These are phyloP conservation scores for Nylanderia fulva DNA, from an alignment of 1,140 invertebrate species.

Conservation along the genomic window DNA sequence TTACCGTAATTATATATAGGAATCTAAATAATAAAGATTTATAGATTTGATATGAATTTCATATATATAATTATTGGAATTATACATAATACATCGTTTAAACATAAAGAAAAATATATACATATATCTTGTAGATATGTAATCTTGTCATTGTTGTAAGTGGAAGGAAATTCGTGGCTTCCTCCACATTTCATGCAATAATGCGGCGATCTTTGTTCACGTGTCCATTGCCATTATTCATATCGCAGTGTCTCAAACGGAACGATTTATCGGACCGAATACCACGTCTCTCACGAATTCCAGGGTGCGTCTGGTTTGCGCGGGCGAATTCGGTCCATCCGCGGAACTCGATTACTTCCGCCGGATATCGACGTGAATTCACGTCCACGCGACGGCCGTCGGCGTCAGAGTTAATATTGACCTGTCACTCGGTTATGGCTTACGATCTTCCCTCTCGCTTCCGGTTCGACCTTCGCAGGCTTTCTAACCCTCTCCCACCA, in stretches of 20 bases:
- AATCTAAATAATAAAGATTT: too few relatives aligned
- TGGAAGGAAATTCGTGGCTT: not conserved
- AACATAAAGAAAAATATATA: not conserved
- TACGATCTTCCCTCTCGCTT: constrained; percentile 69
- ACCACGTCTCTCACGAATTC: constrained; percentile 49
- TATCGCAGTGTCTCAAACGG: constrained; percentile 28
- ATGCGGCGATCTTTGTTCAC: not conserved
- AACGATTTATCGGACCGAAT: constrained; percentile 24
- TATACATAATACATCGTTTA: too few relatives aligned
- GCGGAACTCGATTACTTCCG: constrained; percentile 81
- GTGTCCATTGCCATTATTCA: not conserved
- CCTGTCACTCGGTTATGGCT: constrained; percentile 76
- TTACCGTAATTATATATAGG: too few relatives aligned
- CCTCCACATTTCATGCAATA: not conserved
- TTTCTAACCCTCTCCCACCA: constrained; percentile 33
- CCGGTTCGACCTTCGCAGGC: constrained; percentile 59
- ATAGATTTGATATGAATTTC: too few relatives aligned
- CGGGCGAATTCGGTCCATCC: constrained; percentile 49
- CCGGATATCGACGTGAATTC: constrained; percentile 81
- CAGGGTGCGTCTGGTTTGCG: constrained; percentile 18
- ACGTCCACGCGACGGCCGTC: constrained; percentile 38
- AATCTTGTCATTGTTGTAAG: not conserved
- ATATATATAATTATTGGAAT: too few relatives aligned
- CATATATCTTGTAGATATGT: not conserved
- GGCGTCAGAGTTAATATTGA: constrained; percentile 78